Base-by-base conservation (phyloP, 2,797 vertebrate species). In the Linurgus olivaceus region DNA sequence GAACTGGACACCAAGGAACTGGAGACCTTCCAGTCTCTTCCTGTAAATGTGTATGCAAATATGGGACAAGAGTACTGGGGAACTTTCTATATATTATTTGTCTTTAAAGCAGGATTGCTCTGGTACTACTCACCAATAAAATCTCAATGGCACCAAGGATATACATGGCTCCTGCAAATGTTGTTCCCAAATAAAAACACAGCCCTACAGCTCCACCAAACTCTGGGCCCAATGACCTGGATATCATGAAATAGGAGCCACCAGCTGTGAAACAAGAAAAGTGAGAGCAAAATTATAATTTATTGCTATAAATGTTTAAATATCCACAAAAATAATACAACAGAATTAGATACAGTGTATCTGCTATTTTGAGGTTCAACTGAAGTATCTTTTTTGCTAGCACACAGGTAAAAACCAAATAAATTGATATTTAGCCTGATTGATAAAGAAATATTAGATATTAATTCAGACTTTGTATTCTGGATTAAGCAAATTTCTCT, bases 231-330 rank as follows among this genome's bases (percentile, higher is more conserved):
- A 99, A 96, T 3, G 99, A 99, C 33, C 99, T 98, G 7, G 99
- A 99, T 88, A 99, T 99, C 99, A 99, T 99, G 97, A 99, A 99
- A 95, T 99, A 99, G 19, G 99, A 99, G 62, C 99, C 99, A 72
- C 99, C 99, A 96, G 99, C 99, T 99, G 87, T 3, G 79, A 97
- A 83, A 96, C 19, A 90, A 85, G 62, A 86, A 77, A 76, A 86
- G 17, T 5, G 10, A 62, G 45, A 70, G 21, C 21, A 54, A 86
- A 66, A 66, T 51, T 48, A 40, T 29, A 2, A 54, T 37, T 75
- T 45, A 18, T 50, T 63, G 26, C 23, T 62, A 37, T 7, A 51
- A 47, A 81, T 14, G 44, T 44, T 45, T 59, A 42, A 92, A 78
- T 35, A 79, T 4, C 45, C 11, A 76, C 37, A 54, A 61, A 13